Base-by-base conservation (phyloP, 2,797 vertebrate species). In the Cryptoblepharus egeriae region DNA sequence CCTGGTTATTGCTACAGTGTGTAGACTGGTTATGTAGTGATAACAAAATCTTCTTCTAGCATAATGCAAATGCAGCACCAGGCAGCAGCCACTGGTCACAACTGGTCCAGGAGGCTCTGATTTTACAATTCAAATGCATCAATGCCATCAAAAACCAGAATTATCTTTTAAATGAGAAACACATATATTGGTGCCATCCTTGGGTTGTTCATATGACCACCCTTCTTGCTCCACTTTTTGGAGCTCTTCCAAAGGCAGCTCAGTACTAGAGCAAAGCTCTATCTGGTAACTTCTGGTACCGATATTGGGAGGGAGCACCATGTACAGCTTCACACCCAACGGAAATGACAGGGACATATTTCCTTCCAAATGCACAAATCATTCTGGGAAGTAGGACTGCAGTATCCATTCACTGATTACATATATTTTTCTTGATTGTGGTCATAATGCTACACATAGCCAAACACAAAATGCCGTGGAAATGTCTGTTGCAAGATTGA, bases 61-160 rank as follows among this genome's bases (percentile, higher is more conserved):
- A 37, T 81, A 87, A 49, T 83, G 77, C 85, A 75, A 87, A 86
- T 83, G 85, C 89, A 88, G 93, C 93, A 91, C 91, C 86, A 73
- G 60, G 69, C 87, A 82, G 81, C 83, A 78, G 87, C 88, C 57
- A 78, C 81, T 64, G 52, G 80, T 63, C 8, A 76, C 76, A 79
- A 82, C 82, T 83, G 85, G 81, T 81, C 72, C 69, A 5, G 74
- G 12, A 72, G 73, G 80, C 86, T 45, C 55, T 81, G 85, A 84
- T 74, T 83, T 68, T 58, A 79, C 85, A 79, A 42, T 42, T 76
- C 73, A 75, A 60, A 52, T 32, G 87, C 75, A 64, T 83, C 77
- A 73, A 75, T 75, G 57, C 68, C 75, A 78, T 24, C 52, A 73
- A 79, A 37, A 74, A 55, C 69, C 55, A 58, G 24, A 68, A 68